Conservation (phyloP, 1,140 invertebrate genomes). For the Lepidurus apus region DNA sequence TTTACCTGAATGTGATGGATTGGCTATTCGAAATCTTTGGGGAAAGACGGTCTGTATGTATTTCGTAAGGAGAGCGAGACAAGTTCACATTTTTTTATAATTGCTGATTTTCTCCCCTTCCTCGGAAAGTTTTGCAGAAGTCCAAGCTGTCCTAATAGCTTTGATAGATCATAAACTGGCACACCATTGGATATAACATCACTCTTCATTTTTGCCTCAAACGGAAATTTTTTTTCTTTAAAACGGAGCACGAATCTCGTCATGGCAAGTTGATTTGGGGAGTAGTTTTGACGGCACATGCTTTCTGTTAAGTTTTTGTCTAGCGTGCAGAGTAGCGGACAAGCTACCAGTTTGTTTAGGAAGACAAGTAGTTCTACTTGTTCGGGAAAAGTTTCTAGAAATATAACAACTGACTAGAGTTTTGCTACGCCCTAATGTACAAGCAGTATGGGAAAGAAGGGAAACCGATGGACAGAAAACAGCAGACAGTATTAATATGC, state of each 20-base stretch:
- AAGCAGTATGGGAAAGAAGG: not conserved
- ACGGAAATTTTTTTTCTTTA: too few relatives aligned
- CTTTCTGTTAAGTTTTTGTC: not conserved
- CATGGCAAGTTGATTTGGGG: too few relatives aligned
- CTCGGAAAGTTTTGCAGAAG: not conserved
- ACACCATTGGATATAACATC: too few relatives aligned
- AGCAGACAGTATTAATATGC: not conserved
- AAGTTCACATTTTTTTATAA: too few relatives aligned
- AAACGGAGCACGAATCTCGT: too few relatives aligned
- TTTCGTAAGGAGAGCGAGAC: too few relatives aligned
- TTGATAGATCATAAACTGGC: too few relatives aligned
- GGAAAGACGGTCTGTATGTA: too few relatives aligned
- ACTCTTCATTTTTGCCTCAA: too few relatives aligned
- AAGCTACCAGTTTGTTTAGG: not conserved
- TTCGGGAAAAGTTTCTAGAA: not conserved
- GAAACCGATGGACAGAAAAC: not conserved
- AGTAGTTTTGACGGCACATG: not conserved
- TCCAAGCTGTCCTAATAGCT: not conserved
- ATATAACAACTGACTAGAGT: constrained; percentile 1
- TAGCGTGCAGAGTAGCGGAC: not conserved
- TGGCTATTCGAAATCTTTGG: too few relatives aligned
- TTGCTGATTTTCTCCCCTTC: too few relatives aligned
- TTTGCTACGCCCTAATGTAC: constrained; percentile 4
- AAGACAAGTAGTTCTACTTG: not conserved
- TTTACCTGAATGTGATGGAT: too few relatives aligned